phyloP scores from a whole-genome alignment of 1,140 invertebrate species.

The Varroa destructor region DNA sequence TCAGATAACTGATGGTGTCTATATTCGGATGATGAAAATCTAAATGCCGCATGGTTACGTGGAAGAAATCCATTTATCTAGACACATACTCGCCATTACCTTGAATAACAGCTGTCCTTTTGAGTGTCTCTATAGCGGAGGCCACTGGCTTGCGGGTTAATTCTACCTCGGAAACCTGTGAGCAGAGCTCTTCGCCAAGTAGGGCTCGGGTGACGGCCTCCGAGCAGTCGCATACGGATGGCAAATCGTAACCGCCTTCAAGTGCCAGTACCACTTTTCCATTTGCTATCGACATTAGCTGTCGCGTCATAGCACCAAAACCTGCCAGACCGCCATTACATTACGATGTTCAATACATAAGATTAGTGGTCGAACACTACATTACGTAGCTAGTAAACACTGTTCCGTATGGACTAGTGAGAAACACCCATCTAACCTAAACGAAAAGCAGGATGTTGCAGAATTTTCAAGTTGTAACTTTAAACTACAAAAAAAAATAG shows the following conservation, averaged over 20 bases:
- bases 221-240: constrained; percentile 90
- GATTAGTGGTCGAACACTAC: neutral
- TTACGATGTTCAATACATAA: neutral
- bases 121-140: constrained; percentile 70
- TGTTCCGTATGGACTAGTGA: too few species aligned
- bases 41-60: too few species aligned
- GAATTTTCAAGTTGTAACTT: too few species aligned
- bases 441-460: constrained; percentile 1
- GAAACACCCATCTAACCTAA: too few species aligned
- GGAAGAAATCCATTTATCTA: too few species aligned
- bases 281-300: constrained; percentile 73
- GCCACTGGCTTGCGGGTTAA: constrained; percentile 60
- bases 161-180: constrained; percentile 61
- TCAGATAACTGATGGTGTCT: too few species aligned
- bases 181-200: constrained; percentile 60
- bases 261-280: constrained; percentile 56
- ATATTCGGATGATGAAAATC: too few species aligned
- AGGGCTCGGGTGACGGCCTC: constrained; percentile 85
- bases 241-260: constrained; percentile 63
- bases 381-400: neutral
- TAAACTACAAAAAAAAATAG: neutral
- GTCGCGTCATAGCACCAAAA: constrained; percentile 91
- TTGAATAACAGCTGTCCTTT: constrained; percentile 73
- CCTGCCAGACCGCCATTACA: constrained; percentile 36
- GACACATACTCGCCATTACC: constrained; percentile 41